Evolutionary conservation across 2,113 vertebrate species (phyloP), one percentile per base, ranked within the genome.

Genomic region (Lamprotornis superbus): DNA sequence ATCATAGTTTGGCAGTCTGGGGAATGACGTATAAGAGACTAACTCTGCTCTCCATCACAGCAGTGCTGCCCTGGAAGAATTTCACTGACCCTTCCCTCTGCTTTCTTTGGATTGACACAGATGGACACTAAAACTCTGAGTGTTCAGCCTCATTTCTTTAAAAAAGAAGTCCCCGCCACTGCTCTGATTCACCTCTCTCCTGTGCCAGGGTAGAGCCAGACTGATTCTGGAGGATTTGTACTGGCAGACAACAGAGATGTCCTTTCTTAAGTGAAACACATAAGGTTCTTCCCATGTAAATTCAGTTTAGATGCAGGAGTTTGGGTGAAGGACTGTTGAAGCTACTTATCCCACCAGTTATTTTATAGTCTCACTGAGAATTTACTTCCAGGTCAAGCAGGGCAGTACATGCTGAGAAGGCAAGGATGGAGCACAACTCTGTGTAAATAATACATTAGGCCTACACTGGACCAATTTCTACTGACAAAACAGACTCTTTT

Each of bases 381-480:
- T 95, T 93, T 84, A 87, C 95, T 93, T 95, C 86, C 88, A 79
- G 93, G 95, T 86, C 90, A 87, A 84, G 83, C 59, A 83, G 83
- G 77, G 88, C 55, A 85, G 50, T 63, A 77, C 65, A 89, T 67
- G 79, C 81, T 0, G n/a, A 93, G 59, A 90, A 89, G 70, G 64
- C 63, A 85, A 70, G 19, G n/a, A 83, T 40, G 84, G 55, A 96
- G 78, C 86, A 95, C 92, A 93, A 0, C 53, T 95, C 42, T 8
- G 35, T 70, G 91, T 93, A 94, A 97, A 84, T 89, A 94, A 92
- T 94, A 96, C 2, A 2, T 83, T 67, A 74, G 56, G 70, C 24
- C 56, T 92, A 71, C 82, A 67, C 75, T 82, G 75, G 84, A 87
- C 82, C 63, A 24, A 20, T 76, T 87, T 85, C 81, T 92, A 53